Base-by-base conservation (phyloP, 2,113 vertebrate genomes). In the Hippopotamus amphibius region DNA sequence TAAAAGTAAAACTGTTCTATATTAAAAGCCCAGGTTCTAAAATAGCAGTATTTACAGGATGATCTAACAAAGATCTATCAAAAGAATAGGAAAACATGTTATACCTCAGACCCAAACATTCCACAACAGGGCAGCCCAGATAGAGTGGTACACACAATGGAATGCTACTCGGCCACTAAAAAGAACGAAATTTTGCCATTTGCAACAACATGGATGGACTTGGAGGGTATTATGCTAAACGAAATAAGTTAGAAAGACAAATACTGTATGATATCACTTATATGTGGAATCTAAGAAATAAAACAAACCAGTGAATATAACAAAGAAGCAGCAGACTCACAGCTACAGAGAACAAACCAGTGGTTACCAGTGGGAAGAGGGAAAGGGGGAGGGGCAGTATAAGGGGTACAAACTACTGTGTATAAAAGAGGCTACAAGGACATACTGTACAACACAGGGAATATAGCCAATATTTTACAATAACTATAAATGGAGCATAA, bases 1-100 rank as follows among this genome's bases (percentile, higher is more conserved):
- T 85, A 4, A 84, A 93, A 68, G n/a, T 80, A 88, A 69, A 57
- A 95, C 43, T 59, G 50, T 82, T 61, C 63, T 90, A 84, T 63
- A 30, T 71, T 61, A 84, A 97, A 97, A 95, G 13, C 41, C 43
- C 69, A 26, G 41, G 14, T 66, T 69, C 33, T 95, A 79, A 95
- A 95, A 69, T 7, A 83, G 5, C 21, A 87, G 66, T 72, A 69
- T 79, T 97, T 59, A 89, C 33, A 63, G 41, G 19, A 71, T 53
- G 19, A 86, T 37, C 63, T 79, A 71, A 81, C 14, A 53, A 55
- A 37, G 46, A 88, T 43, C 28, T 63, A 69, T 71, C 55, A 82
- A 79, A 88, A 92, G 33, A n/a, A 22, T 4, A 76, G 46, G 33
- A 82, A 91, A 91, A 46, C 2, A 14, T 72, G 43, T 22, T 22